Conservation (phyloP, 2,113 vertebrate genomes). For the Oxyura jamaicensis region DNA sequence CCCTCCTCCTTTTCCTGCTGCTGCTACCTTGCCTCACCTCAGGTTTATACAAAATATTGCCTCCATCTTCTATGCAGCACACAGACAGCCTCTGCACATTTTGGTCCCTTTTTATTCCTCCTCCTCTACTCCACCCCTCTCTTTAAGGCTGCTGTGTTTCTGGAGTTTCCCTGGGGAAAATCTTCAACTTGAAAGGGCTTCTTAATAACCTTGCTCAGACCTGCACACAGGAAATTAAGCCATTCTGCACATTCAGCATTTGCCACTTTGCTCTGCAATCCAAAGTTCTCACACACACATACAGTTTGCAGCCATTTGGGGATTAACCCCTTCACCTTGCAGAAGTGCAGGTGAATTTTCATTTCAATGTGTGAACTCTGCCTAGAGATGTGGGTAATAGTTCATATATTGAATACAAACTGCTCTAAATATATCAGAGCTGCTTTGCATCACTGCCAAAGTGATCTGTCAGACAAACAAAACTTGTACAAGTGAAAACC, state of each 20-base stretch:
- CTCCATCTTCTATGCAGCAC: not conserved
- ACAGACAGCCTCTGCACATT: not conserved
- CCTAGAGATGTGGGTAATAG: not conserved
- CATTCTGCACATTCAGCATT: conserved; percentile 76
- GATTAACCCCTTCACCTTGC: conserved; percentile 58
- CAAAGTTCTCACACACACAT: conserved; percentile 30
- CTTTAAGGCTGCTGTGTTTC: conserved; percentile 60
- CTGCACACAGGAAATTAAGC: conserved; percentile 68
- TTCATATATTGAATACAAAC: not conserved
- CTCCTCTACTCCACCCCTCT: not conserved
- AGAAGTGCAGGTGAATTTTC: conserved; percentile 48
- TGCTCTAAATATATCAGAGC: not conserved
- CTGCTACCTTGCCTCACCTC: not conserved
- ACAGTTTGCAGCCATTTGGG: conserved; percentile 17
- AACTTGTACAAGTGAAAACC: conserved; percentile 13
- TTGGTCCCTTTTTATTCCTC: not conserved
- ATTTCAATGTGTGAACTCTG: conserved; percentile 30
- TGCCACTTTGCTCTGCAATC: conserved; percentile 40
- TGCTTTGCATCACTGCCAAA: not conserved
- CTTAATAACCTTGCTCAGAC: conserved; percentile 74
- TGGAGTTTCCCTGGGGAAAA: conserved; percentile 60
- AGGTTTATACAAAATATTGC: not conserved
- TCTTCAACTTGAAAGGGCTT: conserved; percentile 68
- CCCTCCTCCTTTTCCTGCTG: not conserved
- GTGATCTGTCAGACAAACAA: not conserved